Evolutionary conservation across 2,797 vertebrate species (phyloP), one percentile per base, ranked within the genome.

Genomic region (Lithobates sylvaticus): DNA sequence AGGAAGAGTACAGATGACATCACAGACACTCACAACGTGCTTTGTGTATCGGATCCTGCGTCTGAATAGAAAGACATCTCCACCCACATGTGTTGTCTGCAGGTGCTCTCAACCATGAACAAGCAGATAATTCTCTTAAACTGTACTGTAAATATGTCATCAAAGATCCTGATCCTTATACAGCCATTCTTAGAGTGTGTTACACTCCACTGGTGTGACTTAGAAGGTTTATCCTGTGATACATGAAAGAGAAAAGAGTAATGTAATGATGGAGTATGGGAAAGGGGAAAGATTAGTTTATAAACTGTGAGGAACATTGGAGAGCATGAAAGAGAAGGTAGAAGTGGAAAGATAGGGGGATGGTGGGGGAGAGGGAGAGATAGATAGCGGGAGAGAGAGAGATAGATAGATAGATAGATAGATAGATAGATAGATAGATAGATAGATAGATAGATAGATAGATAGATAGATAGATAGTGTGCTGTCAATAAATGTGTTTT

Each of bases 71-170:
- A 67, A 9, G 29, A 71, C 39, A 47, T 81, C 84, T 88, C 83
- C 88, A 50, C n/a, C n/a, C 23, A 26, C 84, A 18, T 87, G 84
- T 78, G 86, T 29, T 84, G 58, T n/a, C 27, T 79, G 44, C 10
- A 76, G 0, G 18, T 88, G 81, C 69, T 81, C 44, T 84, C 65
- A 47, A 0, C 21, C 16, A 78, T 76, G 4, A 47, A 78, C 7
- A 47, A 26, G 74, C n/a, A 73, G 0, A 1, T 85, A 70, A 18
- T 71, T 86, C 86, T 85, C 85, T 88, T 42, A 27, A 58, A 47
- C 65, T 78, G 79, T 80, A 68, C 74, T 77, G 86, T 26, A 85
- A 34, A 69, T 15, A 50, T 74, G 78, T 84, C 85, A 88, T 69
- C 50, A 81, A 3, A 29, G 81, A 76, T 58, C 27, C 64, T 26